These are phyloP conservation scores for Cantharis rufa DNA, from an alignment of 2,888 invertebrate genomes.

Conservation along the genomic window DNA sequence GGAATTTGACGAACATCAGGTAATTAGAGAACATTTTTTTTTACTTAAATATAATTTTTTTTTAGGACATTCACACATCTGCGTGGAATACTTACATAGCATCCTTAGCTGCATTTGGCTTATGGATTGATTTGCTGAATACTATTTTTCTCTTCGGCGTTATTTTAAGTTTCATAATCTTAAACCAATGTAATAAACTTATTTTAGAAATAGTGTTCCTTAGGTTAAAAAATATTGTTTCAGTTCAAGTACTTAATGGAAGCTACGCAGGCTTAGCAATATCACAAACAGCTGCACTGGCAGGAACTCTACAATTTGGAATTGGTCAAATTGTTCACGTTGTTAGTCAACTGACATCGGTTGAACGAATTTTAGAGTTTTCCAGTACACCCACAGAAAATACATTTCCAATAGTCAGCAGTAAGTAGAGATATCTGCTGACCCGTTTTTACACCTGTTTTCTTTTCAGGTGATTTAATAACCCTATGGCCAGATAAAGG, in stretches of 20 bases:
- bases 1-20: constrained; percentile 72
- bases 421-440: neutral
- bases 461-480: neutral
- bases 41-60: no score
- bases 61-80: constrained; percentile 63
- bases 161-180: constrained; percentile 64
- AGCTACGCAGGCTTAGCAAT: constrained; percentile 71
- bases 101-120: constrained; percentile 67
- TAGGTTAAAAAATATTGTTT: neutral
- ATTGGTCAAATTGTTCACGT: constrained; percentile 76
- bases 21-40: no score
- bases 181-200: constrained; percentile 56
- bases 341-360: constrained; percentile 72
- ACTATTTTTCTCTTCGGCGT: constrained; percentile 63
- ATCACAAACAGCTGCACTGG: constrained; percentile 69
- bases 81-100: constrained; percentile 67
- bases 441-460: no score
- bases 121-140: constrained; percentile 68
- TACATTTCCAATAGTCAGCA: no score
- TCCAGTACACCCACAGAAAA: constrained; percentile 72
- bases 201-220: no score
- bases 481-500: constrained; percentile 63
- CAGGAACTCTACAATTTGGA: constrained; percentile 79
- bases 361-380: constrained; percentile 79
- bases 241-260: constrained; percentile 49